Evolutionary conservation across 2,113 vertebrate species (phyloP).

Genomic region (Menura novaehollandiae): DNA sequence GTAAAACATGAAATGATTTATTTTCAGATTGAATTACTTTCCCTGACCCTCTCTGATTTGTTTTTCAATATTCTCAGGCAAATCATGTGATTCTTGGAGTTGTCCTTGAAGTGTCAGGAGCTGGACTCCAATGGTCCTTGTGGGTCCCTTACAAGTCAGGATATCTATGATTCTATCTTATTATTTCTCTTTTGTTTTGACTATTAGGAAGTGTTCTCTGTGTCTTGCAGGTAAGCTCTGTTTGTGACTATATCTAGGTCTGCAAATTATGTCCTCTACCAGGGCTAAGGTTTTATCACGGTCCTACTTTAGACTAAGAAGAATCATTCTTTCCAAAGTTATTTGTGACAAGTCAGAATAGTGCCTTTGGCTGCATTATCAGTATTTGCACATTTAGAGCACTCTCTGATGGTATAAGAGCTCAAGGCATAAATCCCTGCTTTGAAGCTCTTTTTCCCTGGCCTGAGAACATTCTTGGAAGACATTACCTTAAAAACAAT

Average conservation of each 20-base stretch:
- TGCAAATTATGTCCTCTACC: not conserved
- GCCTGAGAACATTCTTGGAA: not conserved
- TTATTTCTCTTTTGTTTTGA: not conserved
- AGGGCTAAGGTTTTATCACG: not conserved
- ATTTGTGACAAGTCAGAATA: not conserved
- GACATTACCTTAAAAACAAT: not conserved
- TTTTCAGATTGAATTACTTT: not conserved
- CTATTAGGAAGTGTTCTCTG: not conserved
- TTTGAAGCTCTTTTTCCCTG: not conserved
- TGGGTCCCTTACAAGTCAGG: not conserved
- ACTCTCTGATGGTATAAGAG: not conserved
- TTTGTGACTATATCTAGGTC: not conserved
- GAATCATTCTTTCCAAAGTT: not conserved
- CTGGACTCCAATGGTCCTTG: not conserved
- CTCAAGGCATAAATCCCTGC: not conserved
- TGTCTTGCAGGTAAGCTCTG: not conserved
- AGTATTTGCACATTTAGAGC: not conserved
- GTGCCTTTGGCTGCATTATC: not conserved
- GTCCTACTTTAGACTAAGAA: not conserved
- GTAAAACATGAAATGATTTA: not conserved
- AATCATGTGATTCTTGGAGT: not conserved
- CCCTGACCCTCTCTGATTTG: rapidly evolving
- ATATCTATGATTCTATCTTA: not conserved
- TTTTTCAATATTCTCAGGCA: not conserved
- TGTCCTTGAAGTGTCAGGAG: not conserved